phyloP scores from a whole-genome alignment of 2,888 invertebrate species.

The Baccha elongata region DNA sequence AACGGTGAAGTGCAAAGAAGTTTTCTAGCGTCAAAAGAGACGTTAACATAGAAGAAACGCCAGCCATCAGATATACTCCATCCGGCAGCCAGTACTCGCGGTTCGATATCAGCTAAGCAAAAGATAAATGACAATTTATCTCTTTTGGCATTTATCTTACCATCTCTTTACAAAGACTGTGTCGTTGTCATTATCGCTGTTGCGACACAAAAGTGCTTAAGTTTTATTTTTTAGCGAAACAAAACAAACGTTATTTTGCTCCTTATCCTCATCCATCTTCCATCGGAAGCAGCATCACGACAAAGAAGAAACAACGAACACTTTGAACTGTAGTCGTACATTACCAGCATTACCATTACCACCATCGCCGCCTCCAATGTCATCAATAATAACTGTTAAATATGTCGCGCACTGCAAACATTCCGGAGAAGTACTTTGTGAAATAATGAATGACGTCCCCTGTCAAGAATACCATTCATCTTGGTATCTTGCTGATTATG shows the following conservation, averaged over 20 bases:
- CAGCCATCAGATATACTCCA: constrained; percentile 1
- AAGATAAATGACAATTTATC: constrained; percentile 29
- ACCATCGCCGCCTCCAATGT: constrained; percentile 17
- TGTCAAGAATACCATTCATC: constrained; percentile 43
- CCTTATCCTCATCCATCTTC: neutral
- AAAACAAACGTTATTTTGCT: neutral
- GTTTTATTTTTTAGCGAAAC: neutral
- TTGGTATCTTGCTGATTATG: constrained; percentile 42
- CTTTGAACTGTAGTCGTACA: no score
- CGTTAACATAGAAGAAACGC: constrained; percentile 29
- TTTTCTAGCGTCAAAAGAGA: constrained; percentile 55
- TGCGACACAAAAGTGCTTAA: neutral
- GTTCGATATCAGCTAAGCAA: neutral
- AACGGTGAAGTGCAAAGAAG: constrained; percentile 54
- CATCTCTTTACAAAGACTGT: neutral
- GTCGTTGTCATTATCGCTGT: neutral
- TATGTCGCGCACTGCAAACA: constrained; percentile 43
- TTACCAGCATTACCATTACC: neutral
- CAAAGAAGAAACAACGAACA: neutral
- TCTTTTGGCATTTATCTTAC: neutral
- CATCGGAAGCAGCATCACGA: neutral
- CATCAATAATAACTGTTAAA: constrained; percentile 52
- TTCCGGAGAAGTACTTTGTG: constrained; percentile 50
- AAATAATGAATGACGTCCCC: constrained; percentile 52
- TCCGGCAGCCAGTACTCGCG: neutral